Percentiles rank a stretch among this genome's conserved stretches.
These are phyloP conservation scores for Telmatherina bonti DNA, from an alignment of 2,797 vertebrate genomes.

Conservation along the genomic window DNA sequence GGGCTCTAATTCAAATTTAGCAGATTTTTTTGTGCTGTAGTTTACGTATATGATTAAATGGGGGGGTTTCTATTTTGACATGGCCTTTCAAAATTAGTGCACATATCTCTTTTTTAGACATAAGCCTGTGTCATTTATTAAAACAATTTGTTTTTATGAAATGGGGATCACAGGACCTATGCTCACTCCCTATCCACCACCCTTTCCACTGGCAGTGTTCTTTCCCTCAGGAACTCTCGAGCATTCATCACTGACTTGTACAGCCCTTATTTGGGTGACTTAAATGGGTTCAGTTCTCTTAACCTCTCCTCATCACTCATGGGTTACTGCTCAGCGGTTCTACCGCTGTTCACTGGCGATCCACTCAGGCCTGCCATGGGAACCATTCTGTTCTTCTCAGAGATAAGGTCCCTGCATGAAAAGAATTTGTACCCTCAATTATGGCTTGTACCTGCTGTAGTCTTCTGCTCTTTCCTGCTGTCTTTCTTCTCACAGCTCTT, in stretches of 20 bases:
- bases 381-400: conserved; percentile 60
- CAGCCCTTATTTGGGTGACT: conserved; percentile 87
- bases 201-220: conserved; percentile 57
- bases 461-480: conserved; percentile 25
- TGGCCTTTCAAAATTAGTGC: conserved; percentile 35
- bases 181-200: conserved; percentile 63
- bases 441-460: conserved; percentile 46
- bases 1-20: conserved; percentile 19
- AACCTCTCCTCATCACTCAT: conserved; percentile 86
- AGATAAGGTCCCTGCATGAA: conserved; percentile 63
- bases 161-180: conserved; percentile 69
- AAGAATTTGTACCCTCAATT: conserved; percentile 44
- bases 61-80: conserved; percentile 25
- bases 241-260: conserved; percentile 77
- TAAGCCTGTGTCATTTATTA: conserved; percentile 69
- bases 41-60: not conserved
- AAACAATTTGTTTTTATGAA: conserved; percentile 80
- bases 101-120: conserved; percentile 60
- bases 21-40: conserved; percentile 1
- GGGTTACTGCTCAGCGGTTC: conserved; percentile 73
- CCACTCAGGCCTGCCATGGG: conserved; percentile 75
- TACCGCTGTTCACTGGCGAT: conserved; percentile 68
- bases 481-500: conserved; percentile 29
- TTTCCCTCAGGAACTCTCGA: conserved; percentile 76
- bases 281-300: conserved; percentile 90